Conservation (phyloP, 2,888 invertebrate species). For the Tholera decimalis region DNA sequence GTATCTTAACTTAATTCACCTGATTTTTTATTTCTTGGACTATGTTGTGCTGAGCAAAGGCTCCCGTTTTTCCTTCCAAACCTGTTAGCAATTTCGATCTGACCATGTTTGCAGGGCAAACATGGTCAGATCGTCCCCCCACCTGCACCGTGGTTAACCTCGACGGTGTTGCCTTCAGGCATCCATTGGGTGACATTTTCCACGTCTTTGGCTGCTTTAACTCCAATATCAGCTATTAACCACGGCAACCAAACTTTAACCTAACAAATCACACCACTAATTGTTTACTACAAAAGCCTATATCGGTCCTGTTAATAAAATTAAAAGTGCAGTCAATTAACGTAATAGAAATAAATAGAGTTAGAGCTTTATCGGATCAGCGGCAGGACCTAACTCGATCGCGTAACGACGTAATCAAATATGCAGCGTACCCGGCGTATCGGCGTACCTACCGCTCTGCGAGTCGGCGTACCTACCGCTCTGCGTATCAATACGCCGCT, state of each 20-base stretch:
- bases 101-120: too few relatives aligned
- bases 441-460: constrained; percentile 25
- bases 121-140: too few relatives aligned
- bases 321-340: constrained; percentile 37
- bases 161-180: too few relatives aligned
- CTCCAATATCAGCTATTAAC: too few relatives aligned
- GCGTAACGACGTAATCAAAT: constrained; percentile 64
- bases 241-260: background rate
- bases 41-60: too few relatives aligned
- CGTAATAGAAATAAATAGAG: constrained; percentile 56
- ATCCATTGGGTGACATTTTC: too few relatives aligned
- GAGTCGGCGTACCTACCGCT: constrained; percentile 27
- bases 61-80: too few relatives aligned
- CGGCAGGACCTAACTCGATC: constrained; percentile 56
- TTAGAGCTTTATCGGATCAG: constrained; percentile 54
- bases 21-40: constrained; percentile 23
- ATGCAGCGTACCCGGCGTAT: constrained; percentile 51
- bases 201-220: too few relatives aligned
- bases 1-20: constrained; percentile 8
- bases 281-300: constrained; percentile 28
- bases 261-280: background rate
- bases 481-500: constrained; percentile 41
- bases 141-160: too few relatives aligned
- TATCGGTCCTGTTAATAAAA: constrained; percentile 22
- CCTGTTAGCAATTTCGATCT: too few relatives aligned